phyloP scores from a whole-genome alignment of 1,140 invertebrate genomes.

The Hirudo medicinalis region DNA sequence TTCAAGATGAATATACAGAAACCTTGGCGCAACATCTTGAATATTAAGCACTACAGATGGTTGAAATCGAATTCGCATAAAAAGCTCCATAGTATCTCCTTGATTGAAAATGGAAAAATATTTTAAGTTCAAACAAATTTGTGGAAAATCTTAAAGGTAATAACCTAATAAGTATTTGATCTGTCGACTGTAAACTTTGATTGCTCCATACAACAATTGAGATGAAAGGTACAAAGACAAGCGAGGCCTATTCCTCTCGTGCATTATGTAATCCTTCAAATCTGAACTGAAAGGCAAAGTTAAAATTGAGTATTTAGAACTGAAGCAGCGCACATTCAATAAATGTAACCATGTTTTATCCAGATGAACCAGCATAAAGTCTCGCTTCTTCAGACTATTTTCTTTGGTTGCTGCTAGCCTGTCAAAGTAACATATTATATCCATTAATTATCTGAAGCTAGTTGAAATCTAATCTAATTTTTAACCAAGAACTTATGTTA shows the following conservation, averaged over 20 bases:
- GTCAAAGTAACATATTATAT: no score
- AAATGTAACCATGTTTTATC: slow-evolving; percentile 3
- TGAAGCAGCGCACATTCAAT: background rate
- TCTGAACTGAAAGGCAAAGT: background rate
- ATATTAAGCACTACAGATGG: no score
- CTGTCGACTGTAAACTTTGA: slow-evolving; percentile 10
- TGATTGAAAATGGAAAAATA: no score
- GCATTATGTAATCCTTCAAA: background rate
- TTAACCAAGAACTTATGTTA: no score
- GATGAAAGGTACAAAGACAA: background rate
- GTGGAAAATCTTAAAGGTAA: background rate
- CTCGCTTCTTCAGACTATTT: slow-evolving; percentile 1
- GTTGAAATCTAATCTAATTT: no score
- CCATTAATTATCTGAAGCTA: no score
- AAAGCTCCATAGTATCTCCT: no score
- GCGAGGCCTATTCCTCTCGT: background rate
- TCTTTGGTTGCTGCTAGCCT: slow-evolving; percentile 13
- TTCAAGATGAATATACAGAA: no score
- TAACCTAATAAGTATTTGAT: slow-evolving; percentile 8
- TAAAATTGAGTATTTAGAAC: background rate
- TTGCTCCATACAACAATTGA: slow-evolving; percentile 1
- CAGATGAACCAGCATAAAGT: background rate
- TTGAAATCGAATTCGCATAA: no score
- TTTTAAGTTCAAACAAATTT: no score
- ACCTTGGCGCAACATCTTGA: no score